Conservation (phyloP, 2,888 invertebrate species). For the Maniola hyperantus region DNA sequence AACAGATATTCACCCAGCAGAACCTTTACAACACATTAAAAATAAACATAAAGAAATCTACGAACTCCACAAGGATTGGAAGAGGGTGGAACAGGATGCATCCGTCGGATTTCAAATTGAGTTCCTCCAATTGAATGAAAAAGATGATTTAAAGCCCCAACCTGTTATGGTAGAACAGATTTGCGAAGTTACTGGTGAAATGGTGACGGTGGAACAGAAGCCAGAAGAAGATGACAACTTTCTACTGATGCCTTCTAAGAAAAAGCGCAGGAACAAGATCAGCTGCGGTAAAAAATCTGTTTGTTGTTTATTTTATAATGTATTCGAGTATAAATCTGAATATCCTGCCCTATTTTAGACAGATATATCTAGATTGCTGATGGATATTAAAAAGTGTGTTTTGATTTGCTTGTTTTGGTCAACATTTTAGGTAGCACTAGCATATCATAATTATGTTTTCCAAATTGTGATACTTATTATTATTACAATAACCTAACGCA, state of each 20-base stretch:
- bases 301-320: no score
- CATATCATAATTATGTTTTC: no score
- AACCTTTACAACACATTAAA: slow-evolving; percentile 59
- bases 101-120: slow-evolving; percentile 71
- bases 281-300: slow-evolving; percentile 34
- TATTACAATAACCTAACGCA: no score
- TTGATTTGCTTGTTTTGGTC: no score
- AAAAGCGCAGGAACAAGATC: slow-evolving; percentile 42
- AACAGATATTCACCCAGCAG: slow-evolving; percentile 52
- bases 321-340: no score
- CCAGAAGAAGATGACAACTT: slow-evolving; percentile 50
- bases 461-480: no score
- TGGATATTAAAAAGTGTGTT: no score
- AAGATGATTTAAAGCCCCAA: slow-evolving; percentile 57
- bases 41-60: slow-evolving; percentile 61
- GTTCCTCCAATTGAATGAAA: slow-evolving; percentile 64
- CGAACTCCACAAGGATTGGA: slow-evolving; percentile 68
- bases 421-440: no score
- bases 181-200: slow-evolving; percentile 51
- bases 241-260: slow-evolving; percentile 52
- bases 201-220: slow-evolving; percentile 35
- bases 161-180: slow-evolving; percentile 62
- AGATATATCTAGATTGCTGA: no score
- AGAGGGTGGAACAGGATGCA: slow-evolving; percentile 46
- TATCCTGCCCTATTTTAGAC: no score